Evolutionary conservation across 2,113 vertebrate genomes (phyloP).

Genomic region (Ciconia maguari): DNA sequence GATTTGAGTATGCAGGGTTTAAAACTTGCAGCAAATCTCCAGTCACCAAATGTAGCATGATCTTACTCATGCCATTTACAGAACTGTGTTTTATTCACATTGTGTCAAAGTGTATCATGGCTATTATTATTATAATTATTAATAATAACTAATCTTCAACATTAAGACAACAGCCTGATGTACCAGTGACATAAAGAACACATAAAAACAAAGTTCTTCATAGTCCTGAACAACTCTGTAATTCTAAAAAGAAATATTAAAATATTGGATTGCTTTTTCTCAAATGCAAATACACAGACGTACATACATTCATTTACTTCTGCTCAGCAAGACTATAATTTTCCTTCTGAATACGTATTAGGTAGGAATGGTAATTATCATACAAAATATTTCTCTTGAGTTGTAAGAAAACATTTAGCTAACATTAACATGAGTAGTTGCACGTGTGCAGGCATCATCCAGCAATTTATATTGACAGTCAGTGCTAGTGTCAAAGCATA

Average conservation of each 20-base stretch:
- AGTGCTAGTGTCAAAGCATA: neutral
- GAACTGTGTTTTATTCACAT: neutral
- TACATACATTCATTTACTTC: neutral
- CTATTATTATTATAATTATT: neutral
- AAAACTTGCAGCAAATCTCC: neutral
- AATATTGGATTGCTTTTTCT: neutral
- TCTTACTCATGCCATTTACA: neutral
- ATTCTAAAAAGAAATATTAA: neutral
- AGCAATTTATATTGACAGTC: neutral
- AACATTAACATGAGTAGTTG: neutral
- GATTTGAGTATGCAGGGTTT: neutral
- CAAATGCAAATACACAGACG: neutral
- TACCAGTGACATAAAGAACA: neutral
- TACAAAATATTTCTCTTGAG: neutral
- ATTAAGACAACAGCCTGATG: neutral
- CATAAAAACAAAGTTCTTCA: neutral
- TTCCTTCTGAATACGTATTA: neutral
- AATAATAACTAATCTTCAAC: neutral
- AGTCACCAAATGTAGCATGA: rapidly evolving
- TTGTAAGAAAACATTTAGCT: neutral
- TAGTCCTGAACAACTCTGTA: neutral
- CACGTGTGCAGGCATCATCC: neutral
- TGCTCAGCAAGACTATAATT: neutral
- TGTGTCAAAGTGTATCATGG: neutral
- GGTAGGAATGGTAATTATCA: neutral